Conservation (phyloP, 2,113 vertebrate species). For the Triplophysa dalaica region DNA sequence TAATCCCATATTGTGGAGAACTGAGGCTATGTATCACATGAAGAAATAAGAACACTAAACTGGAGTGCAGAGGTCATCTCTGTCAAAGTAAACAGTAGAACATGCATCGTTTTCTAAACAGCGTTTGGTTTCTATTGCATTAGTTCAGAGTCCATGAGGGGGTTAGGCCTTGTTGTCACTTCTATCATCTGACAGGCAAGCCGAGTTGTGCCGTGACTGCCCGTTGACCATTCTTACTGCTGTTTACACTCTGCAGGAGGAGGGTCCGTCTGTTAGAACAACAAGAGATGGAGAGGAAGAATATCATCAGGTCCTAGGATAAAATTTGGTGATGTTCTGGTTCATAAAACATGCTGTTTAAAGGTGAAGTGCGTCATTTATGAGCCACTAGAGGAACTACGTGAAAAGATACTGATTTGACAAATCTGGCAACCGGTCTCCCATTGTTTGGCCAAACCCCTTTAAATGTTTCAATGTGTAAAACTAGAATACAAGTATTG, state of each 20-base stretch:
- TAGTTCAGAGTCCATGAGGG: constrained; percentile 34
- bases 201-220: constrained; percentile 63
- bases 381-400: neutral
- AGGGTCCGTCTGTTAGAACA: constrained; percentile 82
- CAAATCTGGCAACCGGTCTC: too few species aligned
- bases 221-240: constrained; percentile 80
- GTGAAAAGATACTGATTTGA: too few species aligned
- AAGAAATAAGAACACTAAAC: constrained; percentile 17
- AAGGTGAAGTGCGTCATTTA: constrained; percentile 53
- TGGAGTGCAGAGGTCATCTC: constrained; percentile 65
- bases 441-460: neutral
- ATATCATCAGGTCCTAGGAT: neutral
- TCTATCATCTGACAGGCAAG: constrained; percentile 56
- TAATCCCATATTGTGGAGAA: neutral
- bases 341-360: constrained; percentile 1
- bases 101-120: constrained; percentile 79
- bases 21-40: neutral
- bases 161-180: constrained; percentile 61
- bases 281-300: neutral
- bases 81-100: constrained; percentile 75
- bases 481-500: too few species aligned
- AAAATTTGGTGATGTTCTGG: neutral
- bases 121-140: constrained; percentile 53
- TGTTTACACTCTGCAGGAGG: constrained; percentile 98
- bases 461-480: neutral